phyloP scores from a whole-genome alignment of 2,888 invertebrate genomes.

The Idaea dimidiata region DNA sequence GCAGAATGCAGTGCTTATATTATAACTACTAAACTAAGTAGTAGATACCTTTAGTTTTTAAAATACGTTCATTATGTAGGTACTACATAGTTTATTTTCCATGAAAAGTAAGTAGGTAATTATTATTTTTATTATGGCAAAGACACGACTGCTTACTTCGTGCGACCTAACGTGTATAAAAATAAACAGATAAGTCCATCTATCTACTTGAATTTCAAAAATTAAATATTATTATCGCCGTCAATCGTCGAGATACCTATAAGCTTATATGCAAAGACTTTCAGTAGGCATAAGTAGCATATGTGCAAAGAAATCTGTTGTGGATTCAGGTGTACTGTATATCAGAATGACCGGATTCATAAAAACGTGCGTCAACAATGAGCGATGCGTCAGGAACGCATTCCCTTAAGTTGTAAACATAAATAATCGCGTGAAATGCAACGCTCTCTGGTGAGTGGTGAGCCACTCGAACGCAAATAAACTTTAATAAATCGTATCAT shows the following conservation, averaged over 20 bases:
- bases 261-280: too few relatives aligned
- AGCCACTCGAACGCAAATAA: not conserved
- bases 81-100: not conserved
- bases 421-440: conserved; percentile 46
- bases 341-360: conserved; percentile 27
- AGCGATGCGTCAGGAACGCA: conserved; percentile 52
- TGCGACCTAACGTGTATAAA: not conserved
- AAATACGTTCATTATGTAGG: too few relatives aligned
- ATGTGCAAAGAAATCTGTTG: not conserved
- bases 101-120: not conserved
- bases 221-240: not conserved
- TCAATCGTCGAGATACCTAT: not conserved
- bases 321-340: not conserved
- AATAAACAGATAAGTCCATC: not conserved
- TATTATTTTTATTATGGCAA: not conserved
- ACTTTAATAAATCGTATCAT: not conserved
- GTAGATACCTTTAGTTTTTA: too few relatives aligned
- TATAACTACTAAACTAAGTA: not conserved
- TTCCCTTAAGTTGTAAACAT: conserved; percentile 53
- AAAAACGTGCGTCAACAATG: conserved; percentile 48
- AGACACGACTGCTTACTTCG: not conserved
- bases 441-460: conserved; percentile 1
- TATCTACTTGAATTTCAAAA: not conserved
- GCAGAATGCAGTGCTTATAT: not conserved
- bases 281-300: not conserved